These are phyloP conservation scores for Aselliscus stoliczkanus DNA, from an alignment of 2,797 vertebrate genomes.

Conservation along the genomic window DNA sequence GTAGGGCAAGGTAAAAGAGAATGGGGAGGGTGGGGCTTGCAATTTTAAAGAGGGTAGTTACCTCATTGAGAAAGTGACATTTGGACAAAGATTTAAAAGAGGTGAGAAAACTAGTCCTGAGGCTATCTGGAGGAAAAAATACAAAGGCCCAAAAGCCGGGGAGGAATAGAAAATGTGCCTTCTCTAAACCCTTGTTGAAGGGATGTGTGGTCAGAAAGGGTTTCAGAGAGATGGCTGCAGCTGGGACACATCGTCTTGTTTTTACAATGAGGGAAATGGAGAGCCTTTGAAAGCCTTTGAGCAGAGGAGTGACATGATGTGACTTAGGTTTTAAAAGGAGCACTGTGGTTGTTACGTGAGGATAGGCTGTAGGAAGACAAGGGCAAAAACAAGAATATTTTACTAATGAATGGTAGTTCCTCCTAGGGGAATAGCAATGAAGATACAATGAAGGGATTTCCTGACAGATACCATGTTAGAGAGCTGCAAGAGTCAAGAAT, in stretches of 20 bases:
- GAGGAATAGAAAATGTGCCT: background rate
- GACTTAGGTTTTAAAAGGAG: background rate
- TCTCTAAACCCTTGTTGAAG: background rate
- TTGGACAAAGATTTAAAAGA: background rate
- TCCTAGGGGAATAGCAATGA: background rate
- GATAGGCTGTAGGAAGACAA: background rate
- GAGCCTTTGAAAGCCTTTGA: background rate
- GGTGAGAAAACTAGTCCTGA: background rate
- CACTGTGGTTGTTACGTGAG: background rate
- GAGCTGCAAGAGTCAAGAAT: background rate
- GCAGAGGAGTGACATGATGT: background rate
- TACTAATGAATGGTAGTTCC: background rate
- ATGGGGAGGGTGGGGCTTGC: fast-evolving
- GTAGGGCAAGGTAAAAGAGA: background rate
- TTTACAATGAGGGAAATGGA: background rate
- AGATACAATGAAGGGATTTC: background rate
- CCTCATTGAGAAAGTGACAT: background rate
- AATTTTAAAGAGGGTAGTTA: background rate
- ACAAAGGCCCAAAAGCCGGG: background rate
- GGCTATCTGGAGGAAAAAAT: background rate
- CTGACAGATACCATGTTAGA: background rate
- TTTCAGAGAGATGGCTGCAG: background rate
- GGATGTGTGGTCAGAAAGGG: too few species aligned
- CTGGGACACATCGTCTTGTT: background rate
- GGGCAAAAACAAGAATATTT: background rate